phyloP scores from a whole-genome alignment of 2,113 vertebrate species.

The Scatophagus argus region DNA sequence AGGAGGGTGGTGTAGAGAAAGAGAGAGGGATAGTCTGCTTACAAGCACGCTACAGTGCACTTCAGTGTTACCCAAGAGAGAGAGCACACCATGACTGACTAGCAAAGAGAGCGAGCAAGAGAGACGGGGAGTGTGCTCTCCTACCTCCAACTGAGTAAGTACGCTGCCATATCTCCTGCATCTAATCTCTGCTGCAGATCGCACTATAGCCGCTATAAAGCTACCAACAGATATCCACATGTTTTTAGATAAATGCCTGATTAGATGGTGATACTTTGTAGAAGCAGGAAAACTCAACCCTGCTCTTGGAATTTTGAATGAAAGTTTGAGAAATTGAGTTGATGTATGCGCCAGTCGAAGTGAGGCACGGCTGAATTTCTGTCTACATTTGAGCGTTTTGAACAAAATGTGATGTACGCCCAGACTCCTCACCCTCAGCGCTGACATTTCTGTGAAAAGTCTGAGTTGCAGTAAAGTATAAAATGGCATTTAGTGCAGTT shows the following conservation, averaged over 20 bases:
- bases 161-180: constrained; percentile 53
- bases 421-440: constrained; percentile 20
- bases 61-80: constrained; percentile 82
- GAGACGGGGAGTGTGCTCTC: constrained; percentile 77
- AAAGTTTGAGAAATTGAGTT: constrained; percentile 57
- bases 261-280: neutral
- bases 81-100: constrained; percentile 82
- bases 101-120: constrained; percentile 66
- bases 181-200: constrained; percentile 45
- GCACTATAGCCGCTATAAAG: neutral
- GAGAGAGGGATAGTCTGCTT: constrained; percentile 74
- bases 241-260: neutral
- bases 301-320: constrained; percentile 4
- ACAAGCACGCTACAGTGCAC: constrained; percentile 80
- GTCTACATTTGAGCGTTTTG: constrained; percentile 2
- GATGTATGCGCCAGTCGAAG: constrained; percentile 20
- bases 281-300: constrained; percentile 14
- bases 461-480: constrained; percentile 55
- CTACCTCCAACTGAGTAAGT: constrained; percentile 85
- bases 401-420: constrained; percentile 17
- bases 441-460: constrained; percentile 52
- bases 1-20: constrained; percentile 52
- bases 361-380: neutral
- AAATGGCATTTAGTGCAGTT: constrained; percentile 65
- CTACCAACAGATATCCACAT: neutral